Evolutionary conservation across 2,113 vertebrate species (phyloP).

Genomic region (Catharus minimus): DNA sequence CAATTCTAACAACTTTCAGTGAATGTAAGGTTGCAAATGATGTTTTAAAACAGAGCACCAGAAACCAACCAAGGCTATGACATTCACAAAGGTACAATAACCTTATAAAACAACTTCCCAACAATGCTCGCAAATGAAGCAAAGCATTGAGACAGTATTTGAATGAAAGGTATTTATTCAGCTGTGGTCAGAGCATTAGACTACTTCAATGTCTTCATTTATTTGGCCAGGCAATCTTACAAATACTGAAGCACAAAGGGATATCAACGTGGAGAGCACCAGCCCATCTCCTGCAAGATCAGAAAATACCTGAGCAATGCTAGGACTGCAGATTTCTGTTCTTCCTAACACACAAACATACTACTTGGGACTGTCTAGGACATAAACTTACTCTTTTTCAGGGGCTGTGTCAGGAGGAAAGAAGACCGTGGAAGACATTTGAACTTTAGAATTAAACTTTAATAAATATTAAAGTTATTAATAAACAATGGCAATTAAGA

Average conservation of each 20-base stretch:
- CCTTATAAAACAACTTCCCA: not conserved
- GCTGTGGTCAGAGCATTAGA: not conserved
- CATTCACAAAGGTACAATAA: not conserved
- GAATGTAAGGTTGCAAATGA: not conserved
- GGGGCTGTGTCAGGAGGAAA: not conserved
- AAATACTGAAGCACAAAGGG: not conserved
- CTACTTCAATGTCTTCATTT: not conserved
- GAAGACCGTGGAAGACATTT: not conserved
- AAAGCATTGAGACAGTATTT: not conserved
- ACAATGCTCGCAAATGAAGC: not conserved
- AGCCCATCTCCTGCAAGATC: not conserved
- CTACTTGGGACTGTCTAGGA: not conserved
- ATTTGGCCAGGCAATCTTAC: not conserved
- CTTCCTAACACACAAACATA: not conserved
- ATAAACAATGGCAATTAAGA: not conserved
- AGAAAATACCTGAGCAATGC: not conserved
- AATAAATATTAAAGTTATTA: not conserved
- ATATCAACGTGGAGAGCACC: not conserved
- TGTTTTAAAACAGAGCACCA: not conserved
- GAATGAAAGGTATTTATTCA: not conserved
- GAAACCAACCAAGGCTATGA: not conserved
- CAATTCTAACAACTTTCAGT: not conserved
- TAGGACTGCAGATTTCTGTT: not conserved
- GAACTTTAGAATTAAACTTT: not conserved
- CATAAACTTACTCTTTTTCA: not conserved